These are phyloP conservation scores for Aphis craccivora DNA, from an alignment of 1,140 invertebrate genomes.

Conservation along the genomic window DNA sequence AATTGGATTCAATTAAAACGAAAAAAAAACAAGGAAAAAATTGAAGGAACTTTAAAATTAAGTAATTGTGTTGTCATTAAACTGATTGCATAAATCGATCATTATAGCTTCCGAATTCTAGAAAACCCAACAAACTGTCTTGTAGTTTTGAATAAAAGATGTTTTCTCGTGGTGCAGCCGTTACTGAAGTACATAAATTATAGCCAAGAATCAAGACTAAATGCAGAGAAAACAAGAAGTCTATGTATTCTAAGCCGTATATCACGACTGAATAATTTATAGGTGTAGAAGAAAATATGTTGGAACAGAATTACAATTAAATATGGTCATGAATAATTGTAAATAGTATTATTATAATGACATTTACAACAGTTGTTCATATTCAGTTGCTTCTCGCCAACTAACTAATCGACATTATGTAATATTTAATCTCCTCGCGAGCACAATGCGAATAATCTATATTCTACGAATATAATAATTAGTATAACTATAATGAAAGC, in stretches of 20 bases:
- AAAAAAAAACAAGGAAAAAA: not conserved
- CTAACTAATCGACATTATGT: not conserved
- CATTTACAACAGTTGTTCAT: not conserved
- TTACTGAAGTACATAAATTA: constrained; percentile 33
- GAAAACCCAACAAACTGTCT: not conserved
- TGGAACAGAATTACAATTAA: constrained; percentile 33
- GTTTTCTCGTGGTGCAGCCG: constrained; percentile 19
- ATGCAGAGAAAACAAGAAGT: not conserved
- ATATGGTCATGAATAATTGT: not conserved
- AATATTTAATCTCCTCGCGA: not conserved
- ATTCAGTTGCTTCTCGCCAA: not conserved
- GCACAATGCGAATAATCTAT: not conserved
- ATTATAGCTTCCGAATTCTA: not conserved
- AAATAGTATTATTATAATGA: not conserved
- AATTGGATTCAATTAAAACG: not conserved
- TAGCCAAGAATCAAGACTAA: not conserved
- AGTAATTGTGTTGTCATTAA: constrained; percentile 3
- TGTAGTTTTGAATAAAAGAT: constrained; percentile 45
- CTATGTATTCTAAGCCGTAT: not conserved
- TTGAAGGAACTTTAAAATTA: not conserved
- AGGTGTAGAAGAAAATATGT: constrained; percentile 10
- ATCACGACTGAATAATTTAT: constrained; percentile 29
- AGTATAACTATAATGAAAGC: not conserved
- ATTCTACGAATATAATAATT: not conserved
- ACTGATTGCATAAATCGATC: not conserved